These are phyloP conservation scores for Scotopteryx bipunctaria DNA, from an alignment of 2,888 invertebrate genomes.

Conservation along the genomic window DNA sequence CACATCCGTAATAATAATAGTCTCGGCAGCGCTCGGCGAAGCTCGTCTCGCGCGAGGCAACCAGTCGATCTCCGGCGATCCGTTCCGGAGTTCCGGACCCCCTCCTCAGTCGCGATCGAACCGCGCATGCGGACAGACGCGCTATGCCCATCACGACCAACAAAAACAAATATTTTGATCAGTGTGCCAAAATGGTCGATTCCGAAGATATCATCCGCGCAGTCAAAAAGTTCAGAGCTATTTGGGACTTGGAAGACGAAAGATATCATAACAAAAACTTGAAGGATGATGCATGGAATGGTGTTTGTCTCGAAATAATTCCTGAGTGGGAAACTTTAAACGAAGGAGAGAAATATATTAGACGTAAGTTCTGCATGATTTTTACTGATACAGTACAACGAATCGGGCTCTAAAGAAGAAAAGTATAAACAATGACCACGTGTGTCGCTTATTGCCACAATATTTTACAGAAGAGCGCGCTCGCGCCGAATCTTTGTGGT, in stretches of 20 bases:
- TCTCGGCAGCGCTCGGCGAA: background rate
- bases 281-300: slow-evolving; percentile 13
- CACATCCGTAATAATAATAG: slow-evolving; percentile 3
- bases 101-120: slow-evolving; percentile 13
- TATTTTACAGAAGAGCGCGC: background rate
- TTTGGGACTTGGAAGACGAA: slow-evolving; percentile 12
- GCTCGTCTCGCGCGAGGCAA: background rate
- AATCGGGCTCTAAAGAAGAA: too few relatives aligned
- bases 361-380: slow-evolving; percentile 7
- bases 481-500: background rate
- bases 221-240: slow-evolving; percentile 7
- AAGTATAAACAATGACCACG: slow-evolving; percentile 1
- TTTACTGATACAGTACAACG: background rate
- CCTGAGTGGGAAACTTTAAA: background rate
- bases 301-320: slow-evolving; percentile 1
- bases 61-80: slow-evolving; percentile 8
- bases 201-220: slow-evolving; percentile 11
- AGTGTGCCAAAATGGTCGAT: background rate
- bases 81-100: slow-evolving; percentile 23
- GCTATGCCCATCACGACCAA: background rate
- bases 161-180: background rate
- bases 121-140: slow-evolving; percentile 10
- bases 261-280: slow-evolving; percentile 7
- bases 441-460: background rate
- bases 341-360: slow-evolving; percentile 3